Evolutionary conservation across 1,140 invertebrate genomes (phyloP).

Genomic region (Nixonia krombeini): DNA sequence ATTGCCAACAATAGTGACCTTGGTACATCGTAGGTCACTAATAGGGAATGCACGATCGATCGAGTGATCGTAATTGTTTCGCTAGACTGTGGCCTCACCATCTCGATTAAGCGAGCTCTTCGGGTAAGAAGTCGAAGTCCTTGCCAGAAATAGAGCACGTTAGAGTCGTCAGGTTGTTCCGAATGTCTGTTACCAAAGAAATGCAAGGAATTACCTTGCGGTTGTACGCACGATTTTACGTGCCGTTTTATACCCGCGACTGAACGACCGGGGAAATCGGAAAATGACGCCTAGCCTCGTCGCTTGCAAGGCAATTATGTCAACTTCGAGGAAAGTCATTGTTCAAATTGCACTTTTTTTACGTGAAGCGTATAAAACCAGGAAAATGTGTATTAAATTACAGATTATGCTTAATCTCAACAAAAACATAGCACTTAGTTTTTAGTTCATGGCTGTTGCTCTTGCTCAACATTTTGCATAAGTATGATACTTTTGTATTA

Average conservation of each 20-base stretch:
- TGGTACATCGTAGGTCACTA: constrained; percentile 17
- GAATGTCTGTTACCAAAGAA: constrained; percentile 42
- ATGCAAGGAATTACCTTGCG: constrained; percentile 17
- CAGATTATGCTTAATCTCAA: too few relatives aligned
- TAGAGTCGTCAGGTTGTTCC: constrained; percentile 23
- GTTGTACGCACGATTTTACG: background rate
- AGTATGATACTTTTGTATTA: too few relatives aligned
- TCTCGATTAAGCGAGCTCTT: constrained; percentile 10
- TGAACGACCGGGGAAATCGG: constrained; percentile 1
- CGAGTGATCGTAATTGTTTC: constrained; percentile 42
- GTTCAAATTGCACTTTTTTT: too few relatives aligned
- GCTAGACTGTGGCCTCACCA: constrained; percentile 44
- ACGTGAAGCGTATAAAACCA: too few relatives aligned
- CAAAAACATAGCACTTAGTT: too few relatives aligned
- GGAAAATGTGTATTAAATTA: too few relatives aligned
- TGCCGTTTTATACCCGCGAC: too few relatives aligned
- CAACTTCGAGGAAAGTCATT: too few relatives aligned
- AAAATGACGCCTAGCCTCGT: too few relatives aligned
- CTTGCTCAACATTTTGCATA: too few relatives aligned
- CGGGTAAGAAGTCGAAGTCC: constrained; percentile 56
- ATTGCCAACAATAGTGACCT: constrained; percentile 9
- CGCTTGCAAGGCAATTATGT: too few relatives aligned
- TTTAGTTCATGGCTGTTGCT: too few relatives aligned
- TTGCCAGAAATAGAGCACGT: constrained; percentile 51
- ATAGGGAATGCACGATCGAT: constrained; percentile 25